Base-by-base conservation (phyloP, 2,113 vertebrate species). In the Ibidorhyncha struthersii region DNA sequence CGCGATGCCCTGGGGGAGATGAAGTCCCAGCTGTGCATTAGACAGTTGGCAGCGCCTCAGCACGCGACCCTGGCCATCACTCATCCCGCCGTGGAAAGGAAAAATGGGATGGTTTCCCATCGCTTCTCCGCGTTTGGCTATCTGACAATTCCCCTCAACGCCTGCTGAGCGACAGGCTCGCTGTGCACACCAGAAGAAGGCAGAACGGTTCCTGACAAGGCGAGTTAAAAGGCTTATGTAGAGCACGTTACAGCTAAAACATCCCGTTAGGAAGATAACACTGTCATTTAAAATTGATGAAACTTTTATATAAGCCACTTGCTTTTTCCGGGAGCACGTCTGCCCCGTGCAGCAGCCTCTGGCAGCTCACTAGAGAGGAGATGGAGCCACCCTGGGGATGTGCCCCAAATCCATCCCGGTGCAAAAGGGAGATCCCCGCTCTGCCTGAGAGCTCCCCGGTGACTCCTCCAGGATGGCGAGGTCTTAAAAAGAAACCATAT, bases 261-360 rank as follows among this genome's bases (percentile, higher is more conserved):
- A 91, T 93, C 84, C 53, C 7, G 2, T 55, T n/a, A 93, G 59
- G 84, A 85, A 87, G 78, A 76, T 74, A 96, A 80, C 87, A 23
- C 67, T 95, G 90, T 77, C 92, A 95, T 90, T 95, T 93, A 96
- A 94, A 97, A 96, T 86, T 91, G 78, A 94, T 90, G 84, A 80
- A 93, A 95, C 63, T 85, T 95, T 86, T 82, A 40, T 20, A 93
- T 47, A 91, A 96, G 62, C 53, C 66, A 27, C 41, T 85, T 56
- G 62, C 6, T 94, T 94, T 94, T 70, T 40, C 81, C 4, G 0
- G 41, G 71, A 93, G 45, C 63, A n/a, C 0, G 4, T 45, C 79
- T 83, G 55, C 63, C 82, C 76, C 1, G 0, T 20, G 71, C 74
- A 95, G 71, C 63, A 66, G 67, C 72, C 63, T 72, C n/a, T 43